Percentiles rank a stretch among this genome's conserved stretches.
Conservation (phyloP, 1,140 invertebrate genomes). For the Hycleus phaleratus region DNA sequence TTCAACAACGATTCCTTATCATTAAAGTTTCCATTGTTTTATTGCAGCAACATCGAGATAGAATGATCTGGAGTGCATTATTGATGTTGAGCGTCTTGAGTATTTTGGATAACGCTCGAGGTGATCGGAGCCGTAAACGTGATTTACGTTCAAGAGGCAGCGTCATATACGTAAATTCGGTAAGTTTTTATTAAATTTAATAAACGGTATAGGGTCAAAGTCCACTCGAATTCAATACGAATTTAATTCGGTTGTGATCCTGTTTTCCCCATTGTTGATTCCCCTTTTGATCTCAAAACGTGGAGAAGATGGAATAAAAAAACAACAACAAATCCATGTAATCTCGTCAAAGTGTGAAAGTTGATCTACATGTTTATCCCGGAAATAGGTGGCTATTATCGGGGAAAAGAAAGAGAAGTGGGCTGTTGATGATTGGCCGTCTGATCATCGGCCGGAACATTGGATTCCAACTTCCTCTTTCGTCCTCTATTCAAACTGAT, state of each 20-base stretch:
- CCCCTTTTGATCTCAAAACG: too few relatives aligned
- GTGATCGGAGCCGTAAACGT: neutral
- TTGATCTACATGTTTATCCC: neutral
- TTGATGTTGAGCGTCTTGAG: neutral
- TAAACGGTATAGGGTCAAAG: too few relatives aligned
- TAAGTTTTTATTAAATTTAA: neutral
- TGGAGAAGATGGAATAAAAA: too few relatives aligned
- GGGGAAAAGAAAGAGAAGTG: too few relatives aligned
- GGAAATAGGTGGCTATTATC: neutral
- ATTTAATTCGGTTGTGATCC: too few relatives aligned
- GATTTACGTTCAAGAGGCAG: neutral
- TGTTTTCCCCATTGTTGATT: too few relatives aligned
- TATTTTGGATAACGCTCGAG: neutral
- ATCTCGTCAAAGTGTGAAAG: neutral
- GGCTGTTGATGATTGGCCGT: too few relatives aligned
- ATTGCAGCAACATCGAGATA: neutral
- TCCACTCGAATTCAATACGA: too few relatives aligned
- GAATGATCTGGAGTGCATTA: neutral
- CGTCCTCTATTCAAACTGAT: neutral
- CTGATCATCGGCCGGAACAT: neutral
- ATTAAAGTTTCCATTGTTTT: too few relatives aligned
- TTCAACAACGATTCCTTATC: too few relatives aligned
- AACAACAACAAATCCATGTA: too few relatives aligned
- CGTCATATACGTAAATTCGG: slow-evolving; percentile 4
- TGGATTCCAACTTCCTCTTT: neutral